A percentile compares a stretch with the other conserved stretches of the same genome.
phyloP scores from a whole-genome alignment of 2,113 vertebrate species.

The Irena cyanogastra region DNA sequence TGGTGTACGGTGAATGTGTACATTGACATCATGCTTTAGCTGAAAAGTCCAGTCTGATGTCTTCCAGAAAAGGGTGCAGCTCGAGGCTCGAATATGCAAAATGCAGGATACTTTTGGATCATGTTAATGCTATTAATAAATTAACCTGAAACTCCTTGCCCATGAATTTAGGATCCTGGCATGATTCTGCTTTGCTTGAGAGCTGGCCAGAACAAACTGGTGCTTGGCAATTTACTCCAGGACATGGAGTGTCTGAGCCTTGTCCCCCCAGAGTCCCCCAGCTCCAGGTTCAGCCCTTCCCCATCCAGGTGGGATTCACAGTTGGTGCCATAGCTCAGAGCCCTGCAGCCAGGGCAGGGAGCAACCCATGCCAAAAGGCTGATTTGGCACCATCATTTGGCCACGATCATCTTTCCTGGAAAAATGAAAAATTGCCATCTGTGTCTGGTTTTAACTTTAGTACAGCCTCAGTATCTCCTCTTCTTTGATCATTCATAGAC shows the following conservation, averaged over 20 bases:
- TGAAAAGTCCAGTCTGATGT: not conserved
- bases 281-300: not conserved
- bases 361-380: not conserved
- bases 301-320: not conserved
- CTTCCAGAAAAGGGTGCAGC: not conserved
- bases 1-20: not conserved
- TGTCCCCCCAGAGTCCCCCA: accelerated
- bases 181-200: not conserved
- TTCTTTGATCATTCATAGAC: not conserved
- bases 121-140: not conserved
- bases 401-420: not conserved
- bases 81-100: not conserved
- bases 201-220: not conserved
- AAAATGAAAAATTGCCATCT: not conserved
- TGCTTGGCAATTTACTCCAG: not conserved
- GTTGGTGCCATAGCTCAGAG: accelerated
- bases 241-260: not conserved
- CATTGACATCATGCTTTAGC: not conserved
- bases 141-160: not conserved
- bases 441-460: not conserved
- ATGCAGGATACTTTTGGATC: accelerated
- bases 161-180: not conserved
- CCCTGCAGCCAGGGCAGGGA: not conserved
- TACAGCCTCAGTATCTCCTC: not conserved
- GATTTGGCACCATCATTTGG: not conserved